Evolutionary conservation across 2,113 vertebrate species (phyloP).

Genomic region (Ptilonorhynchus violaceus): DNA sequence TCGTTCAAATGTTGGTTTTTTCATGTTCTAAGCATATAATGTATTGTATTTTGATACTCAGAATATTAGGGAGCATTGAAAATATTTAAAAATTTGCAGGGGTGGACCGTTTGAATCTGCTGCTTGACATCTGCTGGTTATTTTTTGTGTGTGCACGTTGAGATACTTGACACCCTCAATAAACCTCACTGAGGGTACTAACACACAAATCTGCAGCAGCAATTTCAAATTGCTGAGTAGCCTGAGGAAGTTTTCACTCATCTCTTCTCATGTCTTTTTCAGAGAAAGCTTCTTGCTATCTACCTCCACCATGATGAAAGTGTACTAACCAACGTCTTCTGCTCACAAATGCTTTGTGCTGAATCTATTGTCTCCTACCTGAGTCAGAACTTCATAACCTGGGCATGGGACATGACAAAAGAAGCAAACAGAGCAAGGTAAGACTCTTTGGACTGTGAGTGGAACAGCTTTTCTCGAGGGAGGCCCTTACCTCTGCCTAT

Average conservation of each 20-base stretch:
- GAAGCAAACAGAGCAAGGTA: slow-evolving; percentile 98
- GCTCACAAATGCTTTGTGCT: slow-evolving; percentile 98
- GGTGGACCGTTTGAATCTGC: not conserved
- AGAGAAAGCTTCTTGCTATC: slow-evolving; percentile 99
- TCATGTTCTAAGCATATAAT: not conserved
- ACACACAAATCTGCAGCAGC: not conserved
- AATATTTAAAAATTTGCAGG: not conserved
- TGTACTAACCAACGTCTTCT: slow-evolving; percentile 98
- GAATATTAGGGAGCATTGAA: not conserved
- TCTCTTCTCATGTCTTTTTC: slow-evolving; percentile 63
- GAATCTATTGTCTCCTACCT: slow-evolving; percentile 97
- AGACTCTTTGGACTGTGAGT: not conserved
- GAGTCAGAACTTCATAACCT: slow-evolving; percentile 99
- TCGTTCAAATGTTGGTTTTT: not conserved
- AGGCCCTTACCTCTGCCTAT: not conserved
- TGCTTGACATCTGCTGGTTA: not conserved
- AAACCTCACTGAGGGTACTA: not conserved
- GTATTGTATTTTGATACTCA: not conserved
- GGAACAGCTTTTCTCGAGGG: not conserved
- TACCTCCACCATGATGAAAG: slow-evolving; percentile 99
- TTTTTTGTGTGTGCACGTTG: not conserved
- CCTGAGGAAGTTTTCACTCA: not conserved
- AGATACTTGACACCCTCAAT: not conserved
- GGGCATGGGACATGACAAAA: slow-evolving; percentile 99
- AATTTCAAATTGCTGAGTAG: not conserved